Evolutionary conservation across 2,113 vertebrate genomes (phyloP), one percentile per base, ranked within the genome.

Genomic region (Lamprologus ornatipinnis): DNA sequence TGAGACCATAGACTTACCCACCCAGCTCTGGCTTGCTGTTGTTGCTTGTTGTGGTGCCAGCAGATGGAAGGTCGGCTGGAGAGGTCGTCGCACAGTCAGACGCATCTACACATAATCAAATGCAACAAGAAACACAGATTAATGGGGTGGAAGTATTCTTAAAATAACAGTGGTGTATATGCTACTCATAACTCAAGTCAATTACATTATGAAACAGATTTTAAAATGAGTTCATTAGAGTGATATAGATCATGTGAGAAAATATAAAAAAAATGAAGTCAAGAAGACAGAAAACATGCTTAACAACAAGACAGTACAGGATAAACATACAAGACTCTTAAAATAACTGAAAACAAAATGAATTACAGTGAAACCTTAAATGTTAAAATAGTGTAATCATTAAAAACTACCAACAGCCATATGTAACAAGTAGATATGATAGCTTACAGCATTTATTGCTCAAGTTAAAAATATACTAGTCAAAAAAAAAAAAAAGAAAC

Each of bases 11-110:
- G 68, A 95, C 95, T 95, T 92, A 95, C 95, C 95, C 95, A 93
- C 95, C 94, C 90, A 94, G 79, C 37, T 94, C 94, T 86, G 94
- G 80, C 65, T 93, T 93, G 90, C 79, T 87, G 57, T 88, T 93
- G 90, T 75, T 89, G 57, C 88, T 83, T 78, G 91, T 55, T 58
- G 84, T 87, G 57, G 83, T 70, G 73, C 54, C 85, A 31, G 90
- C 81, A 82, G 91, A 88, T 70, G 54, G 49, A 80, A 87, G 54
- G 45, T 94, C 88, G 55, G 89, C 70, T n/a, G 92, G 75, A 58
- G 92, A 92, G 2, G 84, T 87, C 75, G 92, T 95, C 57, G 81
- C 49, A 11, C 90, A 90, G 26, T 91, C 93, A 8, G 92, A 93
- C 75, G 68, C 57, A 63, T 87, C 91, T 93, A 15, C 49, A 90